These are phyloP conservation scores for Nothura maculosa DNA, from an alignment of 2,797 vertebrate species.

Conservation along the genomic window DNA sequence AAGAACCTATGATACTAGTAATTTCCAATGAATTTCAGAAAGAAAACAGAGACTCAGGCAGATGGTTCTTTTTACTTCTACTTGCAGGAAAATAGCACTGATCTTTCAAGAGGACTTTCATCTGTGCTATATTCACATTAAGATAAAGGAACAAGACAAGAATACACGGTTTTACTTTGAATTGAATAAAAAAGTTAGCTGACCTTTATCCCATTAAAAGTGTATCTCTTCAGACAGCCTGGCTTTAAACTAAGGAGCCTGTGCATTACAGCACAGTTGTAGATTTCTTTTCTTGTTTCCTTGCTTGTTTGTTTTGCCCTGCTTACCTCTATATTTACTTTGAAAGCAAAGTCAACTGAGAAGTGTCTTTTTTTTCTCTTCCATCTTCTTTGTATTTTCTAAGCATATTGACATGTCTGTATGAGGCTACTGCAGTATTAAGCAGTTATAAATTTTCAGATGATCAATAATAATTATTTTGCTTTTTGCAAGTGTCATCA, in stretches of 20 bases:
- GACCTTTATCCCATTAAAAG: background rate
- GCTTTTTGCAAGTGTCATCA: background rate
- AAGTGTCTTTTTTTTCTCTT: background rate
- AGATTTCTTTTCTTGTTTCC: background rate
- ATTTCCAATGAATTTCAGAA: constrained; percentile 17
- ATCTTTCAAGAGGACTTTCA: constrained; percentile 22
- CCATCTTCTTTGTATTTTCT: background rate
- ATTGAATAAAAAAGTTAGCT: background rate
- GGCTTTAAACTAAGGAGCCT: background rate
- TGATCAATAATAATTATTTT: background rate
- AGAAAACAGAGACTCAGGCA: background rate
- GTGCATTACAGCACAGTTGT: background rate
- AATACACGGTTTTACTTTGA: background rate
- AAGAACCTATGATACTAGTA: background rate
- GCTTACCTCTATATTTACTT: background rate
- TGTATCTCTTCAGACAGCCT: background rate
- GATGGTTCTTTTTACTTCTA: background rate
- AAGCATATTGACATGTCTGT: background rate
- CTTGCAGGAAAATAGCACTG: background rate
- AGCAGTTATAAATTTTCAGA: background rate
- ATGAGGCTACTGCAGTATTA: background rate
- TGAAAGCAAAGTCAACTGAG: background rate
- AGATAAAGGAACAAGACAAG: constrained; percentile 2
- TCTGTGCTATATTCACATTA: background rate
- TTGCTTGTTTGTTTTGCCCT: background rate